Evolutionary conservation across 2,113 vertebrate species (phyloP).

Genomic region (Ivindomyrus marchei): DNA sequence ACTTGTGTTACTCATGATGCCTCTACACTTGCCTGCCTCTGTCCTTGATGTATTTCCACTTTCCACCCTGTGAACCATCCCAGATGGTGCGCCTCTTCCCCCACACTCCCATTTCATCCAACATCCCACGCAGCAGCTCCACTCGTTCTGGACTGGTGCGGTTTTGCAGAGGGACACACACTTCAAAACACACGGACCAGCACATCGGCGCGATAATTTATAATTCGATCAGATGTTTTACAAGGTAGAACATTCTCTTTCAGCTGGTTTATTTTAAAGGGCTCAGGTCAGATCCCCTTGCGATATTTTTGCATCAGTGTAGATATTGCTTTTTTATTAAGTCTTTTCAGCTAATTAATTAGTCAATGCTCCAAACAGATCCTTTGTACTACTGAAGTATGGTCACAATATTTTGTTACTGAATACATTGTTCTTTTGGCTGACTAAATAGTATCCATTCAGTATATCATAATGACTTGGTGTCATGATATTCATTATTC

Average conservation of each 20-base stretch:
- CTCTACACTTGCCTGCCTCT: not conserved
- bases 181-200: not conserved
- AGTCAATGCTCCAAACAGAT: not conserved
- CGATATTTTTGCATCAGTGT: not conserved
- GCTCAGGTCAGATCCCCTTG: not conserved
- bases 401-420: not conserved
- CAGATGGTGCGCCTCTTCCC: slow-evolving; percentile 5
- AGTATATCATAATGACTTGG: not conserved
- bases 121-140: not conserved
- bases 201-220: not conserved
- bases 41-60: not conserved
- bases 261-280: not conserved
- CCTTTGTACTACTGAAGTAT: not conserved
- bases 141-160: not conserved
- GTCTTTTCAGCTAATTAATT: not conserved
- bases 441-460: not conserved
- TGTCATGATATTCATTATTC: not conserved
- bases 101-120: slow-evolving; percentile 1
- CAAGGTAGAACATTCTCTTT: not conserved
- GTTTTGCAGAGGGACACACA: not conserved
- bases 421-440: not conserved
- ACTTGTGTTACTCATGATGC: not conserved
- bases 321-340: not conserved
- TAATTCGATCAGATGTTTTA: not conserved
- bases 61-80: not conserved